Base-by-base conservation (phyloP, 2,888 invertebrate species). In the Pollenia angustigena region DNA sequence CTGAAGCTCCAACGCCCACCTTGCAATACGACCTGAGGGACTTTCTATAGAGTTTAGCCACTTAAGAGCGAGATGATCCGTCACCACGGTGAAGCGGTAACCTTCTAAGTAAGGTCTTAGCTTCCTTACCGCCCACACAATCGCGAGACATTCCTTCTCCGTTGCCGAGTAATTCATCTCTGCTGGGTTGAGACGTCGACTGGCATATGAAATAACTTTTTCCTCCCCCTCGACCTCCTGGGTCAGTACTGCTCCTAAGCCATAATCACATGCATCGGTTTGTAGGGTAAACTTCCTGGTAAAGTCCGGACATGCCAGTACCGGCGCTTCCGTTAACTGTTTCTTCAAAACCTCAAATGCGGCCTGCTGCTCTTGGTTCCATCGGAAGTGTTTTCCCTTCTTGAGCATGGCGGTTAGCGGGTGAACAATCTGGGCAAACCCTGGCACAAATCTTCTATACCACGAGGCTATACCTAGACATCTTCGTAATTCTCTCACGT, bases 211-310 rank as follows among this genome's bases (percentile, higher is more conserved):
- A 23, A 23, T 23, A 23, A 23, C 23, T 23, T 23, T 23, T 23
- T 23, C 23, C 23, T 23, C 23, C 23, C 23, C 23, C 46, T 66
- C 48, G 1, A 48, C 7, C n/a, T 66, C 16, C 3, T 66, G 66
- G 16, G 48, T 66, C 66, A 46, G 14, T 4, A 66, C 66, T 12
- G 66, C 66, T 66, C 48, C 66, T 23, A 66, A 66, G 9, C 48
- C 48, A 12, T 48, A 66, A 14, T 66, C 50, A 23, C 48, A 48
- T 10, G 48, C 48, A 48, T 52, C 52, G n/a, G 52, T 52, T 52
- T 52, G 52, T 52, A 52, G 16, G n/a, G 52, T 52, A 52, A 52
- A 52, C 52, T 6, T 52, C n/a, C n/a, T 52, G 8, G n/a, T 16
- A 8, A 52, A 52, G 16, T 52, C 52, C 8, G 52, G 52, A n/a